These are phyloP conservation scores for Patagioenas fasciata DNA, from an alignment of 2,113 vertebrate genomes.

Conservation along the genomic window DNA sequence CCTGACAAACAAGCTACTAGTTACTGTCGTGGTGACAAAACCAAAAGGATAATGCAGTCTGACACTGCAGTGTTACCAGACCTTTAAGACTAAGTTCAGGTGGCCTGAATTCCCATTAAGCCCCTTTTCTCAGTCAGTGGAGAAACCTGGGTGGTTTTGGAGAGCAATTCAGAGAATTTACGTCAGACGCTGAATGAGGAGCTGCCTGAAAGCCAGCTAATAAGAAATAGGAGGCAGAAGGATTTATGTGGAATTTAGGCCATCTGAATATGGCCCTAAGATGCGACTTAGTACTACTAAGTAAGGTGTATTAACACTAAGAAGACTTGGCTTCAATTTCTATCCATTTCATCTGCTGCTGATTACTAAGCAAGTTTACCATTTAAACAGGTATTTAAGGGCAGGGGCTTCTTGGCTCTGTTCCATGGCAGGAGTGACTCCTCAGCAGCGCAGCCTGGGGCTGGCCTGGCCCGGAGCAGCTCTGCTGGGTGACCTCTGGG, in stretches of 20 bases:
- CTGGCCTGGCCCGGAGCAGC: not conserved
- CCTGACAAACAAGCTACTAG: not conserved
- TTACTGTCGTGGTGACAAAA: not conserved
- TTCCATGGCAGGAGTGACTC: not conserved
- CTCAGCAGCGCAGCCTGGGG: not conserved
- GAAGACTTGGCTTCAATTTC: slow-evolving; percentile 64
- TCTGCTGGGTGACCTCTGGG: not conserved
- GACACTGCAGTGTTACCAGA: not conserved
- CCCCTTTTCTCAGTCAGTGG: not conserved
- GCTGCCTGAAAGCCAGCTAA: slow-evolving; percentile 61
- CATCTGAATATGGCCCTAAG: slow-evolving; percentile 71
- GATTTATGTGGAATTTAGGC: slow-evolving; percentile 71
- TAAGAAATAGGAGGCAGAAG: slow-evolving; percentile 63
- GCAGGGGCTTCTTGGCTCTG: not conserved
- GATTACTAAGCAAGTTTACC: slow-evolving; percentile 50
- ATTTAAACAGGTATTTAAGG: not conserved
- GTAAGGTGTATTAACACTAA: slow-evolving; percentile 71
- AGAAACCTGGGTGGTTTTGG: not conserved
- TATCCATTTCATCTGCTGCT: slow-evolving; percentile 46
- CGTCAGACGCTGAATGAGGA: not conserved
- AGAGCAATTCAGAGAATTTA: slow-evolving; percentile 35
- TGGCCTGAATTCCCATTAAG: not conserved
- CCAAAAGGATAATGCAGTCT: not conserved
- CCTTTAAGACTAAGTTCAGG: not conserved
- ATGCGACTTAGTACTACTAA: slow-evolving; percentile 64